These are phyloP conservation scores for Callipepla californica DNA, from an alignment of 2,113 vertebrate genomes.

Conservation along the genomic window DNA sequence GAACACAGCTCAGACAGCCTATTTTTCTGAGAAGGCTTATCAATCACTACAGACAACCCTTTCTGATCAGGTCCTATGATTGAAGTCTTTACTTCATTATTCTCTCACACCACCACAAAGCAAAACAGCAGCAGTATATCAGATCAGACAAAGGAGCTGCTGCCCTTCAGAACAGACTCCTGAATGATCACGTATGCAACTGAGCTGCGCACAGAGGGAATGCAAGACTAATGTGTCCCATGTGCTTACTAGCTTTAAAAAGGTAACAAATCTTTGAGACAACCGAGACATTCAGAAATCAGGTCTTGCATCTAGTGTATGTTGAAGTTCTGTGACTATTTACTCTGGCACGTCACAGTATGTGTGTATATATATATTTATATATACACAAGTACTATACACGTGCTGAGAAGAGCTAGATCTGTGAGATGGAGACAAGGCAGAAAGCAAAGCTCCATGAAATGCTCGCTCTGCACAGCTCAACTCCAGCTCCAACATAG, in stretches of 20 bases:
- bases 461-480: not conserved
- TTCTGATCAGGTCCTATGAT: conserved; percentile 30
- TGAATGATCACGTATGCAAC: not conserved
- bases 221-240: not conserved
- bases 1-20: conserved; percentile 6
- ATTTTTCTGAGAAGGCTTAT: conserved; percentile 20
- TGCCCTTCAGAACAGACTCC: conserved; percentile 54
- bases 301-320: not conserved
- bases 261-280: not conserved
- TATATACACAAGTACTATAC: not conserved
- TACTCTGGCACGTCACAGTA: rapidly evolving
- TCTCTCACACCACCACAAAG: conserved; percentile 11
- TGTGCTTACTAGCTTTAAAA: not conserved
- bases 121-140: not conserved
- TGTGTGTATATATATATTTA: too few species aligned
- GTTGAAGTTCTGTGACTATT: not conserved
- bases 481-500: rapidly evolving
- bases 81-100: conserved; percentile 61
- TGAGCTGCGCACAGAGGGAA: not conserved
- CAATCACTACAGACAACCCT: conserved; percentile 51
- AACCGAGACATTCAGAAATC: not conserved
- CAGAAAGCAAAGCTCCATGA: not conserved
- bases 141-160: conserved; percentile 25
- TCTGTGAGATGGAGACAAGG: not conserved
- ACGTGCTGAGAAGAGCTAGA: not conserved